Conservation (phyloP, 2,113 vertebrate genomes). For the Aphelocoma coerulescens region DNA sequence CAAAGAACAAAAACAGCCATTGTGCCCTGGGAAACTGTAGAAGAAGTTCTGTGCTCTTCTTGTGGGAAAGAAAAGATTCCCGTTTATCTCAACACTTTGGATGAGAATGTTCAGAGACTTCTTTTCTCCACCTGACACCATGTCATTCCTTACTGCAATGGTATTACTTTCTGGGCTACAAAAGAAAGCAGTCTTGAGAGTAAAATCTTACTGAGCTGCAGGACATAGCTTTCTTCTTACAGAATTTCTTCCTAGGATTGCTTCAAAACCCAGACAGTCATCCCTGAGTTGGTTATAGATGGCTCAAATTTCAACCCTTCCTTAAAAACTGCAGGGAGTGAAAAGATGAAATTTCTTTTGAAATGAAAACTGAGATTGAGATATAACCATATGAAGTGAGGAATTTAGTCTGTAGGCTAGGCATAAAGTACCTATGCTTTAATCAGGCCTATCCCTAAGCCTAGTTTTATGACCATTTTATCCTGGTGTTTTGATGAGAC, state of each 20-base stretch:
- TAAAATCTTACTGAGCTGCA: neutral
- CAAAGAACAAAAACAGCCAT: neutral
- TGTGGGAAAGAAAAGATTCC: neutral
- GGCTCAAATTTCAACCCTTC: neutral
- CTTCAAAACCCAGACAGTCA: neutral
- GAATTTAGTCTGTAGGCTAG: neutral
- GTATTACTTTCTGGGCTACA: neutral
- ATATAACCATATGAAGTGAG: neutral
- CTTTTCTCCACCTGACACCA: neutral
- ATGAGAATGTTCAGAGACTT: neutral
- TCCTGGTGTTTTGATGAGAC: neutral
- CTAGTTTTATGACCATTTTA: neutral
- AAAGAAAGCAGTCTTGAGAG: neutral
- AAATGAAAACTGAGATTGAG: conserved; percentile 20
- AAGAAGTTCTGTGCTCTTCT: neutral
- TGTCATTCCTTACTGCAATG: neutral
- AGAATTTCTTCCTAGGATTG: neutral
- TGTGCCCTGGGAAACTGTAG: neutral
- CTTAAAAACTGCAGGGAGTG: neutral
- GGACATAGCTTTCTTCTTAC: neutral
- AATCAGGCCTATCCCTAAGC: neutral
- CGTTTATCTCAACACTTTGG: neutral
- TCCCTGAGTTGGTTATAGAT: neutral
- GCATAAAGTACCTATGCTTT: neutral
- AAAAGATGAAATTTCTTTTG: conserved; percentile 5